Base-by-base conservation (phyloP, 1,140 invertebrate genomes). In the Aphelenchoides fujianensis region DNA sequence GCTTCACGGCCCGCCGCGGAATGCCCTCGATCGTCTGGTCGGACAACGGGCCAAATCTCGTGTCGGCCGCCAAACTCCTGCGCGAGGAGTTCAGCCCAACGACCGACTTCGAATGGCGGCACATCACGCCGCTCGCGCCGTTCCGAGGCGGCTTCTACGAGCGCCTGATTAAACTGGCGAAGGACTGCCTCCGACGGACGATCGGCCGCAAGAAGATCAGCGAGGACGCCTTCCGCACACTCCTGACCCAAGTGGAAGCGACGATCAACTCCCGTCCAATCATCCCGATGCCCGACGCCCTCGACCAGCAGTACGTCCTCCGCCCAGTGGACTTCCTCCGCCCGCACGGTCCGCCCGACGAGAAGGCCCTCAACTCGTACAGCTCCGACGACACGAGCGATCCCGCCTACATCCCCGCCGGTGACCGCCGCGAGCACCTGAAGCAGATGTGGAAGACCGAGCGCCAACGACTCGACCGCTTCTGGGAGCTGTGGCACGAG, bases 141-240 rank as follows among this genome's bases (percentile, higher is more conserved):
- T 87, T 86, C 85, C 85, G 84, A 79, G 85, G 86, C 30, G 86
- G 86, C 27, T 83, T 78, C 19, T 85, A 78, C 70, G 85, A 87
- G 68, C 55, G 86, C 3, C 34, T 88, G n/a, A 77, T 87, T 9
- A 69, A 73, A 32, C 23, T 76, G 2, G 55, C 70, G 23, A 80
- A 84, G 73, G 52, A 73, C 35, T 68, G 7, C 3, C 12, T 68
- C n/a, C 66, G 70, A 68, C 9, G 27, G n/a, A 68, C 66, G 7
- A 70, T 68, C 35, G 66, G 66, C 3, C 54, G 67, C 66, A 27
- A 34, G 36, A 7, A 68, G 36, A 54, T 61, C n/a, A 66, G 19
- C n/a, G 3, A 32, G 12, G 57, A 68, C 12, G 35, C 66, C 35
- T 68, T 68, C 27, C 9, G 3, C 28, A 68, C 57, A n/a, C 70